Conservation (phyloP, 2,797 vertebrate genomes). For the Ptychobarbus kaznakovi region DNA sequence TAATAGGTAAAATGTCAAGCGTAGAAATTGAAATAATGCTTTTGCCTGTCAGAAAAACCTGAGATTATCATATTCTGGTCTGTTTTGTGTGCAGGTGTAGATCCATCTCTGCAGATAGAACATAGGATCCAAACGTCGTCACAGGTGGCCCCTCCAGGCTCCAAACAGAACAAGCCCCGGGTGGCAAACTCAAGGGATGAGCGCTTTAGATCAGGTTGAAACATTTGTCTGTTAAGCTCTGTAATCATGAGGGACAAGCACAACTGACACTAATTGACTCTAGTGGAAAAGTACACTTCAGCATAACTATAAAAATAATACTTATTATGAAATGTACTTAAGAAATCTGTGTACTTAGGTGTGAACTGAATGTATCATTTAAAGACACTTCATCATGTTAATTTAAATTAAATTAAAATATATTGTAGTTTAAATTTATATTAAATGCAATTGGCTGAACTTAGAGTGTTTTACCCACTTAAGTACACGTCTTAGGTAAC, state of each 20-base stretch:
- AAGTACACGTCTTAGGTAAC: neutral
- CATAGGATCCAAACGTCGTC: slow-evolving; percentile 81
- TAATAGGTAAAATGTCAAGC: neutral
- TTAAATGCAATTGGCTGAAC: neutral
- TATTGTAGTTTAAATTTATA: neutral
- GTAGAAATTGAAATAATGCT: neutral
- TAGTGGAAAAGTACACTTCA: neutral
- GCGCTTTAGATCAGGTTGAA: slow-evolving; percentile 90
- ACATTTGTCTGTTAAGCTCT: neutral
- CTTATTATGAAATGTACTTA: neutral
- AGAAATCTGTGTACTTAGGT: neutral
- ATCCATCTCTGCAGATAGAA: slow-evolving; percentile 89
- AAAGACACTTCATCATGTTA: neutral
- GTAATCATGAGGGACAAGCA: neutral
- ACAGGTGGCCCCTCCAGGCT: slow-evolving; percentile 71
- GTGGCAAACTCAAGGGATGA: slow-evolving; percentile 89
- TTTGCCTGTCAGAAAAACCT: neutral
- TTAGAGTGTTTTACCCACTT: neutral
- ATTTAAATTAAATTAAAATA: neutral
- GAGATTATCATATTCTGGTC: slow-evolving; percentile 28
- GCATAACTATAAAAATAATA: too few relatives aligned
- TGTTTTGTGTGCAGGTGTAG: slow-evolving; percentile 81
- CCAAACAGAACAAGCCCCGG: slow-evolving; percentile 86
- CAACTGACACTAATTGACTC: neutral
- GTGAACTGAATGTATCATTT: neutral